Conservation (phyloP, 2,113 vertebrate species). For the Saccopteryx leptura region DNA sequence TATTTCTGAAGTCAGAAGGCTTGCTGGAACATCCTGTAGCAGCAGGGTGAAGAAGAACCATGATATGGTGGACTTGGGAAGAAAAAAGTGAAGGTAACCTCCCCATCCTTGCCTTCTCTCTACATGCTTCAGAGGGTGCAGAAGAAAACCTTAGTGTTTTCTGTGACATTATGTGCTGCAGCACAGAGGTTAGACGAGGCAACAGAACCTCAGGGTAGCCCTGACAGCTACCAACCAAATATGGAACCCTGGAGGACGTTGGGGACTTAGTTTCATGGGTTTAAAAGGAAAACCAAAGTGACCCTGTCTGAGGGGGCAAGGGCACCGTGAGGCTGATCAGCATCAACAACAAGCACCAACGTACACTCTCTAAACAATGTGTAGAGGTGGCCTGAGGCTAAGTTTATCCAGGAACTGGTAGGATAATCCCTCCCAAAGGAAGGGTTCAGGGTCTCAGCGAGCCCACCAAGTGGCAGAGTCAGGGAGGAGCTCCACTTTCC, state of each 20-base stretch:
- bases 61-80: background rate
- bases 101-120: background rate
- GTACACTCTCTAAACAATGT: background rate
- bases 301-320: background rate
- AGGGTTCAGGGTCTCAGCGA: background rate
- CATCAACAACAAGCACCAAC: background rate
- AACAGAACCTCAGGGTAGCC: background rate
- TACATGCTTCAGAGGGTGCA: background rate
- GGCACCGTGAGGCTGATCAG: background rate
- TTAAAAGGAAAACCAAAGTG: background rate
- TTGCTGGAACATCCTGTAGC: background rate
- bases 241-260: background rate
- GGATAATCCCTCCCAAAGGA: background rate
- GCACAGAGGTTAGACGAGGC: slow-evolving; percentile 2
- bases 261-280: background rate
- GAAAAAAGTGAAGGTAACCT: background rate
- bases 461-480: background rate
- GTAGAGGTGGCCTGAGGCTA: background rate
- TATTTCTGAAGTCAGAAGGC: slow-evolving; percentile 1
- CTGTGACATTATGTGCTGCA: background rate
- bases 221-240: background rate
- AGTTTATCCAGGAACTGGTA: background rate
- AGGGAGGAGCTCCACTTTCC: background rate
- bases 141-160: background rate
- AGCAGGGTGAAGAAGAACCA: background rate